Evolutionary conservation across 2,797 vertebrate genomes (phyloP).

Genomic region (Oryzias dopingdopingensis): DNA sequence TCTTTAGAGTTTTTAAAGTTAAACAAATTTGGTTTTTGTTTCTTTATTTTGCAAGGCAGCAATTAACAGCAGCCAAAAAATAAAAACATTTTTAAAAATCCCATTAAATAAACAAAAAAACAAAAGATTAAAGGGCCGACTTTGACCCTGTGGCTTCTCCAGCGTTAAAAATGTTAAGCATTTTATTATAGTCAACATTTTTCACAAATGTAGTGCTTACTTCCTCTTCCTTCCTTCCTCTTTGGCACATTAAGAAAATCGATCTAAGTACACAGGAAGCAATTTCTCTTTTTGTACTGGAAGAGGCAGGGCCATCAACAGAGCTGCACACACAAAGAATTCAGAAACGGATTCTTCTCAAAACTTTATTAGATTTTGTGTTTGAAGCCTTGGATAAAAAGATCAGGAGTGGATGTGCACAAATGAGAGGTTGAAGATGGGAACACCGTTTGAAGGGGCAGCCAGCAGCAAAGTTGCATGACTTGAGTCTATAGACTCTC

Average conservation of each 20-base stretch:
- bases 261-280: background rate
- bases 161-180: too few relatives aligned
- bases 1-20: too few relatives aligned
- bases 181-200: too few relatives aligned
- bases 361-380: slow-evolving; percentile 69
- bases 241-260: background rate
- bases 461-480: slow-evolving; percentile 42
- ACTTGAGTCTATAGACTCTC: slow-evolving; percentile 33
- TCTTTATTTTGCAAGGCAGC: too few relatives aligned
- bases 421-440: slow-evolving; percentile 45
- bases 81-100: too few relatives aligned
- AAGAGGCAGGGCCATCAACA: slow-evolving; percentile 11
- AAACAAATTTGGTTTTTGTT: too few relatives aligned
- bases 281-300: background rate
- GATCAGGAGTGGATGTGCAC: slow-evolving; percentile 55
- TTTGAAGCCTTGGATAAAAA: slow-evolving; percentile 57
- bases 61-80: too few relatives aligned
- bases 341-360: slow-evolving; percentile 34
- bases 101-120: too few relatives aligned
- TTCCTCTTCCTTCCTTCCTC: too few relatives aligned
- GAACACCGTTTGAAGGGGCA: slow-evolving; percentile 44
- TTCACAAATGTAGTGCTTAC: too few relatives aligned
- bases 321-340: background rate
- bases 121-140: too few relatives aligned
- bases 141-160: too few relatives aligned